Evolutionary conservation across 2,888 invertebrate genomes (phyloP).

Genomic region (Ischnus inquisitorius): DNA sequence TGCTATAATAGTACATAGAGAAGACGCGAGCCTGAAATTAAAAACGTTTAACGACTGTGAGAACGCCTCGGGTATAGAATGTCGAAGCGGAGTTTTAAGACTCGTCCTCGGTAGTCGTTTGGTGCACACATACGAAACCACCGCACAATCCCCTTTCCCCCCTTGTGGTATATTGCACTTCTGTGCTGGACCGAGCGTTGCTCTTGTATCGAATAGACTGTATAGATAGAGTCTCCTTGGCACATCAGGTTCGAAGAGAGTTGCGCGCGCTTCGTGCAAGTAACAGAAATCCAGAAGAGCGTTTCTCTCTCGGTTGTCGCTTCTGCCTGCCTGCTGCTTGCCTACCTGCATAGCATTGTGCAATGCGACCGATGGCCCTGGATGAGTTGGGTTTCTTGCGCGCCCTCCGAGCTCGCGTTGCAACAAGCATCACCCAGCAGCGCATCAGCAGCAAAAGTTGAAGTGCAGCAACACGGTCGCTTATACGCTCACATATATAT

Average conservation of each 20-base stretch:
- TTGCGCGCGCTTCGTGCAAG: conserved; percentile 28
- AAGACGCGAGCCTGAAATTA: conserved; percentile 71
- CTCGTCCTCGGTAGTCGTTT: conserved; percentile 50
- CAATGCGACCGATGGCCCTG: conserved; percentile 73
- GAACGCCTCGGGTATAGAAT: conserved; percentile 73
- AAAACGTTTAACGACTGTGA: conserved; percentile 78
- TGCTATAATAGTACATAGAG: neutral
- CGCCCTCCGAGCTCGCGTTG: conserved; percentile 53
- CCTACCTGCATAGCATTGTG: conserved; percentile 75
- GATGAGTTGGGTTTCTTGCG: conserved; percentile 77
- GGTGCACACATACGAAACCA: neutral
- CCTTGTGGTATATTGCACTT: conserved; percentile 18
- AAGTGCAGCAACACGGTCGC: conserved; percentile 53
- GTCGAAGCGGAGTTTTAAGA: conserved; percentile 64
- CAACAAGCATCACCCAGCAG: conserved; percentile 12
- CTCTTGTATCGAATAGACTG: conserved; percentile 14
- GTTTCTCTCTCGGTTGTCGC: conserved; percentile 20
- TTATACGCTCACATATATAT: conserved; percentile 9
- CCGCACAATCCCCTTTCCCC: conserved; percentile 11
- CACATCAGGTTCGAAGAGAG: conserved; percentile 52
- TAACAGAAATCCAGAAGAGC: conserved; percentile 38
- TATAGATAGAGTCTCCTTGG: conserved; percentile 13
- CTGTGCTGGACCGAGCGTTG: neutral
- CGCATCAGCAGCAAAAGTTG: conserved; percentile 53
- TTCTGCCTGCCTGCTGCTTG: conserved; percentile 26